Evolutionary conservation across 37 sponge, comb jelly and placozoan genomes (phyloP).

Genomic region (Agelas oroides): DNA sequence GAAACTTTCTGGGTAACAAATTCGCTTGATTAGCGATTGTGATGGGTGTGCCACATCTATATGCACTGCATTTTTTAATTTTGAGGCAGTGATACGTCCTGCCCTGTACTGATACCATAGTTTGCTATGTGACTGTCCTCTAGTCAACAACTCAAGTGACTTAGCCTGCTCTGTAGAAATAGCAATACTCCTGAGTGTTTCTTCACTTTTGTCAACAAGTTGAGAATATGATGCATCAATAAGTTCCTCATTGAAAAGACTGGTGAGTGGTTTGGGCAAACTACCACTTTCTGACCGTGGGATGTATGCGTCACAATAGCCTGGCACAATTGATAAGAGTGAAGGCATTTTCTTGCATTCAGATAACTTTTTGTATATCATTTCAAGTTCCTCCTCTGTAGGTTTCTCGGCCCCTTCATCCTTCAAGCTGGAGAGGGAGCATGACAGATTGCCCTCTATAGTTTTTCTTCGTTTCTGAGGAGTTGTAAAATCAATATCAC

Average conservation of each 20-base stretch:
- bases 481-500: constrained; percentile 59
- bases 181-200: constrained; percentile 12
- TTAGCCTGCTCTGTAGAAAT: constrained; percentile 38
- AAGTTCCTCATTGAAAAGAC: constrained; percentile 23
- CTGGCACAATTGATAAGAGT: constrained; percentile 56
- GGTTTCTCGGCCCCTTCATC: constrained; percentile 18
- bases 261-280: constrained; percentile 35
- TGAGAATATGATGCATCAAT: constrained; percentile 22
- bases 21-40: no score
- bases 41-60: no score
- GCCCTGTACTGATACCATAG: no score
- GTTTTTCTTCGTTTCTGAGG: constrained; percentile 40
- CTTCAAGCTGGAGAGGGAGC: no score
- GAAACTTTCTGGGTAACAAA: no score
- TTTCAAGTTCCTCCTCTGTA: constrained; percentile 31
- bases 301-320: constrained; percentile 36
- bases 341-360: constrained; percentile 36
- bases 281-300: constrained; percentile 29
- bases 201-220: constrained; percentile 49
- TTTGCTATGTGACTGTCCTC: constrained; percentile 43
- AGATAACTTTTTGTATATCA: constrained; percentile 23
- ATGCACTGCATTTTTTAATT: no score
- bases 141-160: constrained; percentile 47
- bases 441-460: neutral
- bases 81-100: no score